A percentile compares a stretch with the other conserved stretches of the same genome.
Evolutionary conservation across 2,888 invertebrate genomes (phyloP).

Genomic region (Tipula confusa): DNA sequence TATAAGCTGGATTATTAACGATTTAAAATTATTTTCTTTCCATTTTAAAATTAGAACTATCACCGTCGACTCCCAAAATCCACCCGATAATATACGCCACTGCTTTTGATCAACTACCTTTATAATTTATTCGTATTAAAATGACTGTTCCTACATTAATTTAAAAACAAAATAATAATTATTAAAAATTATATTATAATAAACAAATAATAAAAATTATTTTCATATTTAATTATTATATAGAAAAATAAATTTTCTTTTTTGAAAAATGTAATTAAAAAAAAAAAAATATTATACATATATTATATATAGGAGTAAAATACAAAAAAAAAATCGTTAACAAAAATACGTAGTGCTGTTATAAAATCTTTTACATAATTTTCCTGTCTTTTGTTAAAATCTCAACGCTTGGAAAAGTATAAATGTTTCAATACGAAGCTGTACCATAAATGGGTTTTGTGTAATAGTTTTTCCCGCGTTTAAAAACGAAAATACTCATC

Average conservation of each 20-base stretch:
- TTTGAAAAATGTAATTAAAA: background rate
- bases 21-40: background rate
- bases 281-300: background rate
- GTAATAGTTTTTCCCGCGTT: background rate
- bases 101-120: background rate
- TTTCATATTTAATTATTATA: slow-evolving; percentile 1
- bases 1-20: too few species aligned
- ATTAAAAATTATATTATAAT: background rate
- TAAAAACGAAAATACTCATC: background rate
- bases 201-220: background rate
- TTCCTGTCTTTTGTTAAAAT: background rate
- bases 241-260: background rate
- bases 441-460: background rate
- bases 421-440: background rate
- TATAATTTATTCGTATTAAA: background rate
- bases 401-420: background rate
- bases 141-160: slow-evolving; percentile 12
- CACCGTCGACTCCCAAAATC: too few species aligned
- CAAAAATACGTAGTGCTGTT: slow-evolving; percentile 3
- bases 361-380: background rate
- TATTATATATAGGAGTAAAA: background rate
- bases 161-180: background rate
- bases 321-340: background rate
- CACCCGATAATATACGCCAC: too few species aligned
- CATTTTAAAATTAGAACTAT: background rate